phyloP scores from a whole-genome alignment of 2,888 invertebrate genomes.

The Tetranychus piercei region DNA sequence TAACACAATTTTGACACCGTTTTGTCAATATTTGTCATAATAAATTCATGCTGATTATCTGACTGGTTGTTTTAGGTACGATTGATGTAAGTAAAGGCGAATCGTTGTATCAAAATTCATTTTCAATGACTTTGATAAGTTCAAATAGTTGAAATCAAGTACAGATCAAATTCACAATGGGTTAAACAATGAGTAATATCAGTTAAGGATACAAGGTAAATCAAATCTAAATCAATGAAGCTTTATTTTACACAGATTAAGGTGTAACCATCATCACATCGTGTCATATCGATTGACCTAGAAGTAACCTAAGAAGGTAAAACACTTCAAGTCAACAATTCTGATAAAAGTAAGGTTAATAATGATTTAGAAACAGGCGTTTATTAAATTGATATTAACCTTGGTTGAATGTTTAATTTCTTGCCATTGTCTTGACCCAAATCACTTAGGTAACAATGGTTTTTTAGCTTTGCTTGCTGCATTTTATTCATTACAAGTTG shows the following conservation, averaged over 20 bases:
- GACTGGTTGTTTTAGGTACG: neutral
- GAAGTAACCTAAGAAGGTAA: too few species aligned
- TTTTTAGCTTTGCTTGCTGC: too few species aligned
- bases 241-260: too few species aligned
- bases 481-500: too few species aligned
- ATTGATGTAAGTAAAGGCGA: neutral
- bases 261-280: too few species aligned
- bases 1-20: too few species aligned
- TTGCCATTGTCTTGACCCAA: neutral
- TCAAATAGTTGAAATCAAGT: neutral
- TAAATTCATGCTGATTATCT: neutral
- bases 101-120: neutral
- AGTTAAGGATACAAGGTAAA: too few species aligned
- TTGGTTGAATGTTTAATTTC: neutral
- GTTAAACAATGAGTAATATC: neutral
- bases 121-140: neutral
- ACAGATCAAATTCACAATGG: neutral
- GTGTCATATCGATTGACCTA: too few species aligned
- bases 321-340: too few species aligned
- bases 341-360: too few species aligned
- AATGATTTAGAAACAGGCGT: too few species aligned
- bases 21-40: neutral
- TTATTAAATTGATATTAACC: neutral
- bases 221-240: too few species aligned
- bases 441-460: neutral